Evolutionary conservation across 2,113 vertebrate genomes (phyloP).

Genomic region (Carlito syrichta): DNA sequence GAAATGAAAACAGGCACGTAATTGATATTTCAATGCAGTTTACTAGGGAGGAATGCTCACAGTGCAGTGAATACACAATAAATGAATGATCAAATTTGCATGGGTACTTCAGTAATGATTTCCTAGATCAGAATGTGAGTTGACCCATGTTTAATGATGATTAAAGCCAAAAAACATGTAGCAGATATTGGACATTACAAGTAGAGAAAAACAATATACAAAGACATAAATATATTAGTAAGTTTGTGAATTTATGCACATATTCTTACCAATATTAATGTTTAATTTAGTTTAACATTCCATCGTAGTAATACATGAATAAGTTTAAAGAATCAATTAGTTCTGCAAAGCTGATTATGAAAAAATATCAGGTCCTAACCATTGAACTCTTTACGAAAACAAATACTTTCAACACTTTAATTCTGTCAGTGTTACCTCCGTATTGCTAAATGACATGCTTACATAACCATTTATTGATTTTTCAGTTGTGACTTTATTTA

Average conservation of each 20-base stretch:
- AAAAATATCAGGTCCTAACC: neutral
- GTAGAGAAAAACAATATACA: neutral
- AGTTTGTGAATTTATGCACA: neutral
- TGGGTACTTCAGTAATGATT: neutral
- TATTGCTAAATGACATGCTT: neutral
- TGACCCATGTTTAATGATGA: neutral
- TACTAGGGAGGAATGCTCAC: neutral
- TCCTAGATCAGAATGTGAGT: neutral
- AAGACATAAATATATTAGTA: neutral
- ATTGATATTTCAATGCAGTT: neutral
- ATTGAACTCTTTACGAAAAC: neutral
- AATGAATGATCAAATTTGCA: neutral
- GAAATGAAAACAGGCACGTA: neutral
- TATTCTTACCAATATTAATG: neutral
- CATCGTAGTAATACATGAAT: neutral
- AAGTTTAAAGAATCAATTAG: slow-evolving; percentile 32
- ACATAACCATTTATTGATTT: slow-evolving; percentile 20
- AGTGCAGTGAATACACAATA: neutral
- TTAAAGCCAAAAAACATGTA: neutral
- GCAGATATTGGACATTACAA: neutral
- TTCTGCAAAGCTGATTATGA: neutral
- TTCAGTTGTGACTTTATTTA: slow-evolving; percentile 2
- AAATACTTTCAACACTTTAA: neutral
- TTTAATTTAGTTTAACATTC: slow-evolving; percentile 11
- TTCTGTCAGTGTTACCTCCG: neutral